These are phyloP conservation scores for Formica exsecta DNA, from an alignment of 1,140 invertebrate species.

Conservation along the genomic window DNA sequence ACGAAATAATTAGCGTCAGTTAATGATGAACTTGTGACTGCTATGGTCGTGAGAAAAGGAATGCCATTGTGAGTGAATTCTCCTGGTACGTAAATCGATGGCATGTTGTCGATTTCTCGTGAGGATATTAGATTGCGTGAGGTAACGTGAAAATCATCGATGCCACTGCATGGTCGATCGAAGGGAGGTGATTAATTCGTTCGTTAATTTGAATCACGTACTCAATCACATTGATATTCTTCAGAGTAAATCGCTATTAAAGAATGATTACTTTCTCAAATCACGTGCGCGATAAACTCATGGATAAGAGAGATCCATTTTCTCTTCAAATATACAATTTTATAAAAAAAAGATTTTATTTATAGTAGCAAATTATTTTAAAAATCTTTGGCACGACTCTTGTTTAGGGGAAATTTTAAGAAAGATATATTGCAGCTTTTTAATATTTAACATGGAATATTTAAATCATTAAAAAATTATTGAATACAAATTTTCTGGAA, in stretches of 20 bases:
- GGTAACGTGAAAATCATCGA: conserved; percentile 51
- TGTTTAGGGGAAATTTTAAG: background rate
- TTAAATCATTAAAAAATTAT: too few relatives aligned
- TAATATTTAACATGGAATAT: background rate
- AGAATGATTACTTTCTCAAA: conserved; percentile 31
- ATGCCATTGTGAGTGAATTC: background rate
- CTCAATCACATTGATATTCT: conserved; percentile 41
- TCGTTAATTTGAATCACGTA: conserved; percentile 58
- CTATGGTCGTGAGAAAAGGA: conserved; percentile 32
- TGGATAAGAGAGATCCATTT: background rate
- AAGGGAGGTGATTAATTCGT: conserved; percentile 47
- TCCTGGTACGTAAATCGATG: conserved; percentile 34
- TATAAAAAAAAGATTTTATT: background rate
- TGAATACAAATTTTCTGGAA: too few relatives aligned
- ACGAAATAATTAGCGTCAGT: conserved; percentile 45
- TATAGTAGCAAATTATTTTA: background rate
- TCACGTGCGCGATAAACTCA: background rate
- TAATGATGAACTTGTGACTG: conserved; percentile 20
- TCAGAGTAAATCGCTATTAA: conserved; percentile 17
- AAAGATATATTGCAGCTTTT: background rate
- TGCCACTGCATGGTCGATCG: conserved; percentile 6
- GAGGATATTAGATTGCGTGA: conserved; percentile 45
- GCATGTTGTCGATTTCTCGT: conserved; percentile 44
- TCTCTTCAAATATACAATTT: background rate
- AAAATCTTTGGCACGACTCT: background rate